Conservation (phyloP, 2,888 invertebrate genomes). For the Drosophila falleni region DNA sequence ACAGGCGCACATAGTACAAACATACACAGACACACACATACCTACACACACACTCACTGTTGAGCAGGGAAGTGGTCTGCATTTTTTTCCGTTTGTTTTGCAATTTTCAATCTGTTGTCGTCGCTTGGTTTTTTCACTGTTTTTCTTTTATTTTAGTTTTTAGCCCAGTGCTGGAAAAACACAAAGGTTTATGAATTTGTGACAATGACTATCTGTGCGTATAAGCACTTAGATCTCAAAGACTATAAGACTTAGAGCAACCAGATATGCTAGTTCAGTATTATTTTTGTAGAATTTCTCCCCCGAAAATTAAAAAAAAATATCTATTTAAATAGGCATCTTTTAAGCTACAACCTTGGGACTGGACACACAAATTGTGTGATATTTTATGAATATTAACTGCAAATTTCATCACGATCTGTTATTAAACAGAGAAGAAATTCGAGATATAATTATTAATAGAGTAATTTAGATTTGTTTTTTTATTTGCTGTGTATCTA, state of each 20-base stretch:
- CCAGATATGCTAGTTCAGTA: background rate
- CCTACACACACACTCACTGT: conserved; percentile 1
- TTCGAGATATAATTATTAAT: too few relatives aligned
- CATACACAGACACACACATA: conserved; percentile 26
- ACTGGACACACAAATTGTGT: background rate
- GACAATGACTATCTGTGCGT: background rate
- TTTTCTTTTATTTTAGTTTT: background rate
- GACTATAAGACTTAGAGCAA: background rate
- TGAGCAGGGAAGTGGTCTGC: conserved; percentile 30
- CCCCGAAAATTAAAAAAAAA: background rate
- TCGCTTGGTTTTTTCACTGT: conserved; percentile 12
- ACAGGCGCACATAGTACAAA: conserved; percentile 38
- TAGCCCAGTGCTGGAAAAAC: background rate
- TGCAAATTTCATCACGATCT: too few relatives aligned
- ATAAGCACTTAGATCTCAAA: accelerated
- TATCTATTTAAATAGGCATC: background rate
- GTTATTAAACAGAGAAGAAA: too few relatives aligned
- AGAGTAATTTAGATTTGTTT: too few relatives aligned
- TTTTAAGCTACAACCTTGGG: background rate
- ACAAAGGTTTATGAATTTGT: background rate
- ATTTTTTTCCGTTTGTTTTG: conserved; percentile 39
- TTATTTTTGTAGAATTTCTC: background rate
- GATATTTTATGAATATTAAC: too few relatives aligned
- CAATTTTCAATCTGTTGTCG: conserved; percentile 49
- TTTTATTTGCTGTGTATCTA: too few relatives aligned